Evolutionary conservation across 2,797 vertebrate genomes (phyloP).

Genomic region (Brachymystax lenok): DNA sequence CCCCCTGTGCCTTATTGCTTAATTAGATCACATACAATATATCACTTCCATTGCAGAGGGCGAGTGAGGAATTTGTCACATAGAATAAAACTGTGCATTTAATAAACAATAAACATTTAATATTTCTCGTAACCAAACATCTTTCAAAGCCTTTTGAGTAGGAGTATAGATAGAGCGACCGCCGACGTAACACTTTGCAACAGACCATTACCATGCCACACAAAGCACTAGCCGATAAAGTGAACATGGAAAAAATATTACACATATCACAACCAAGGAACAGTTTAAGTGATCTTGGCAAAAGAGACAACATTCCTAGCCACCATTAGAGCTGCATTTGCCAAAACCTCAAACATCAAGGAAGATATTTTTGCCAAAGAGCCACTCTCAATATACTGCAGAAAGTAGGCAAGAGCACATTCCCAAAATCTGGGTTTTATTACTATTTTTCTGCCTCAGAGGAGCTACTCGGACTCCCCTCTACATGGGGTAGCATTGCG

Average conservation of each 20-base stretch:
- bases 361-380: constrained; percentile 25
- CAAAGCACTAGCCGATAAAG: constrained; percentile 13
- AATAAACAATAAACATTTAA: background rate
- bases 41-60: background rate
- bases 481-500: constrained; percentile 12
- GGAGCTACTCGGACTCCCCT: constrained; percentile 11
- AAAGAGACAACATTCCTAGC: constrained; percentile 39
- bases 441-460: constrained; percentile 25
- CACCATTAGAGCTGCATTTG: constrained; percentile 25
- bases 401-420: constrained; percentile 18
- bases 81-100: background rate
- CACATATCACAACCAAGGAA: constrained; percentile 29
- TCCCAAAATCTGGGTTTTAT: constrained; percentile 40
- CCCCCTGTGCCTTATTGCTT: too few relatives aligned
- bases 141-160: constrained; percentile 7
- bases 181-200: constrained; percentile 17
- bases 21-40: background rate
- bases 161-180: constrained; percentile 1
- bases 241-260: constrained; percentile 11
- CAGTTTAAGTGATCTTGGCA: constrained; percentile 29
- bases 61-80: background rate
- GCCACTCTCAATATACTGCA: constrained; percentile 23
- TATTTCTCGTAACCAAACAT: background rate
- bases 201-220: constrained; percentile 12
- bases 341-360: constrained; percentile 39